Evolutionary conservation across 1,140 invertebrate genomes (phyloP).

Genomic region (Drosophila virilis): DNA sequence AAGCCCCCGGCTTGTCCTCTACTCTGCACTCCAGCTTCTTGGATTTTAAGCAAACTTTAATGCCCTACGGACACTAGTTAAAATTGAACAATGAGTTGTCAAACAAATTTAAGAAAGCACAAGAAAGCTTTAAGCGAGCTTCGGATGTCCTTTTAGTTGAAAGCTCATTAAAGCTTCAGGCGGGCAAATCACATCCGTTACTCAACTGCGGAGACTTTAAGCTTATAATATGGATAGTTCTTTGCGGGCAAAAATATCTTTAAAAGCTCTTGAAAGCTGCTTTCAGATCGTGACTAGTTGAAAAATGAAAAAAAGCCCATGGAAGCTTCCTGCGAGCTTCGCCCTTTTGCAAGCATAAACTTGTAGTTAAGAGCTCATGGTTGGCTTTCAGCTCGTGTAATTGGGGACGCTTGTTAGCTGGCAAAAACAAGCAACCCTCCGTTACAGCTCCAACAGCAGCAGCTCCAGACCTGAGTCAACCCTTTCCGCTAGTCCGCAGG

Average conservation of each 20-base stretch:
- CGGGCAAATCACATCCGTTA: too few relatives aligned
- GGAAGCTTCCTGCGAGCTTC: too few relatives aligned
- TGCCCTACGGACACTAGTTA: background rate
- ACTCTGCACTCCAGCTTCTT: constrained; percentile 13
- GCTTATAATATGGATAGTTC: too few relatives aligned
- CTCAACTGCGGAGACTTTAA: too few relatives aligned
- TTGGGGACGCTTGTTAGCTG: constrained; percentile 4
- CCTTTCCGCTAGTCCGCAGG: background rate
- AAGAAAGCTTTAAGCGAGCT: too few relatives aligned
- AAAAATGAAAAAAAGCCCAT: too few relatives aligned
- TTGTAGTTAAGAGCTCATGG: too few relatives aligned
- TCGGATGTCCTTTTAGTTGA: background rate
- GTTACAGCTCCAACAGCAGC: background rate
- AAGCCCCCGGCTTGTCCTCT: background rate
- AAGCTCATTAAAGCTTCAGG: background rate
- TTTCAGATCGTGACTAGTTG: too few relatives aligned
- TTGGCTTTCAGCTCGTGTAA: constrained; percentile 24
- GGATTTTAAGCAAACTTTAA: background rate
- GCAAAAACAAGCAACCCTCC: constrained; percentile 31
- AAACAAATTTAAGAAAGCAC: too few relatives aligned
- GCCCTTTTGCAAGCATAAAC: too few relatives aligned
- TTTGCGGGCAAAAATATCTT: too few relatives aligned
- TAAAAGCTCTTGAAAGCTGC: too few relatives aligned
- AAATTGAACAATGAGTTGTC: background rate
- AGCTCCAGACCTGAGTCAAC: constrained; percentile 12